Evolutionary conservation across 2,797 vertebrate species (phyloP).

Genomic region (Melopsittacus undulatus): DNA sequence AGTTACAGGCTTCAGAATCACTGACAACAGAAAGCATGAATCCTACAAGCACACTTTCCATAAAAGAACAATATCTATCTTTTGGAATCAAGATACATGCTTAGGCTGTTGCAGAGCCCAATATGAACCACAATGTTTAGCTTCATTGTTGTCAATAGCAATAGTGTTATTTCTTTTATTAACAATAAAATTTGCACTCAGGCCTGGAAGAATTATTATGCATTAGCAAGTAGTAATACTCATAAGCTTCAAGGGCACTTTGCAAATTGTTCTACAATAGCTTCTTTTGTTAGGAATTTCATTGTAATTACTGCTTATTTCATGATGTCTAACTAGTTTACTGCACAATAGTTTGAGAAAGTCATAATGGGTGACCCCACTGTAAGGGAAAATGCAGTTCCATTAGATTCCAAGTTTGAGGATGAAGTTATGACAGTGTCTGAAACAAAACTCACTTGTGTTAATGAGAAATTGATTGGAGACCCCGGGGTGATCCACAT

Average conservation of each 20-base stretch:
- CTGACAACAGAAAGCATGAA: neutral
- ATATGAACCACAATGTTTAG: neutral
- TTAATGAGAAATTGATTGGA: slow-evolving; percentile 99
- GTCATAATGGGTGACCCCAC: neutral
- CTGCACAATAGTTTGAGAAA: neutral
- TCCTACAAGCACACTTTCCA: neutral
- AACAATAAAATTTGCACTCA: neutral
- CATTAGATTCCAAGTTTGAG: neutral
- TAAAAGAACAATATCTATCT: neutral
- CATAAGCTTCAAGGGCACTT: neutral
- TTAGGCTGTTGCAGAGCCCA: neutral
- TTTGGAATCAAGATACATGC: neutral
- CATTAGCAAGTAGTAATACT: neutral
- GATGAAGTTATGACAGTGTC: neutral
- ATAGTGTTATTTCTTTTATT: neutral
- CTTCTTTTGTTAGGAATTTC: neutral
- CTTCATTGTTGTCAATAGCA: slow-evolving; percentile 18
- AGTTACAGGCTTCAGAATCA: neutral
- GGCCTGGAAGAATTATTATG: neutral
- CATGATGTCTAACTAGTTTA: neutral
- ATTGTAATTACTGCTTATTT: neutral
- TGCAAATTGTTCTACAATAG: neutral
- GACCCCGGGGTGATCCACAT: slow-evolving; percentile 98
- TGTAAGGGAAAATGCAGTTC: neutral
- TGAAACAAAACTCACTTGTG: slow-evolving; percentile 87